Evolutionary conservation across 1,140 invertebrate species (phyloP), one percentile per base, ranked within the genome.

Genomic region (Teleopsis dalmanni): DNA sequence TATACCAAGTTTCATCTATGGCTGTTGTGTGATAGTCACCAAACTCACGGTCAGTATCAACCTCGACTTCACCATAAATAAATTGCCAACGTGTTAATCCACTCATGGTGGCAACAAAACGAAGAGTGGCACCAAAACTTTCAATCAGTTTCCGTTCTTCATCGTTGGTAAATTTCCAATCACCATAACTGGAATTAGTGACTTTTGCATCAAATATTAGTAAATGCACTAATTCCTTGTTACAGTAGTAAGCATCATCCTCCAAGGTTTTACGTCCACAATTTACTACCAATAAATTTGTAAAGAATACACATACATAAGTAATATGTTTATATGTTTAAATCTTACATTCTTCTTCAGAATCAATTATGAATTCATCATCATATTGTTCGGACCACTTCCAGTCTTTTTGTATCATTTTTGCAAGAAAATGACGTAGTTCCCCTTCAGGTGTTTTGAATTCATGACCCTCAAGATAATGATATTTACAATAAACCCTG

Each of bases 1-100:
- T 87, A 63, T 96, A 97, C 87, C 91, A 96, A 0, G 86, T 81
- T 65, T 95, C 91, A 63, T 95, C 88, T 16, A 93, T 88, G 1
- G 91, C 84, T 44, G 79, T 78, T 13, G 79, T 81, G 65, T 93
- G 81, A 19, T 79, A 71, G 55, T 89, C 83, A 18, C 88, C 86
- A 64, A 93, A 93, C 49, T 84, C 81, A 10, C 81, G 85, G 60
- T 64, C 66, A 33, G 60, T 58, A 1, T 63, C 59, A 11, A 70
- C 64, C 38, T 71, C 67, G 38, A 64, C 71, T 18, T 78, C 73
- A 21, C 77, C 78, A 52, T 75, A 77, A 6, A 84, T 77, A 54
- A 84, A 78, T 62, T 88, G 83, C 88, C 89, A 93, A 29, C 88
- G 76, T 0, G 88, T 91, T 0, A 95, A 65, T 0, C 91, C 91